phyloP scores from a whole-genome alignment of 2,113 vertebrate species.

The Rhodinocichla rosea region DNA sequence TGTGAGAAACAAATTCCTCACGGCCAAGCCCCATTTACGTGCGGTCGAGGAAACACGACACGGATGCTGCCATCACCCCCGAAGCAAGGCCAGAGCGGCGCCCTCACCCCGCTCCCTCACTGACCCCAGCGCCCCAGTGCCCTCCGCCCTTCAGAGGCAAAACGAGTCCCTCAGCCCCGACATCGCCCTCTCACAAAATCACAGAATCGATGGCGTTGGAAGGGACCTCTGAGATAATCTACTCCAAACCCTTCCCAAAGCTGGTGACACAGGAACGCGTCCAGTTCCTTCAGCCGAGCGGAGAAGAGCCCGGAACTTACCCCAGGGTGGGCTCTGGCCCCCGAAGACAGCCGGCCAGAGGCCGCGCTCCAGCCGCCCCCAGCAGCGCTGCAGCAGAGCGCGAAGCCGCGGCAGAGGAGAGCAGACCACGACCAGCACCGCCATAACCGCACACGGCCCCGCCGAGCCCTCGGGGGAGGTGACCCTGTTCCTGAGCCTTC shows the following conservation, averaged over 20 bases:
- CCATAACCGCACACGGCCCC: background rate
- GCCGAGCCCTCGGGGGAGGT: rapidly evolving
- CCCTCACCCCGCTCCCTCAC: background rate
- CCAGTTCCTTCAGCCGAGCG: background rate
- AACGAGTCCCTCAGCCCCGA: background rate
- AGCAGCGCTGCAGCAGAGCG: background rate
- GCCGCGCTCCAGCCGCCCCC: background rate
- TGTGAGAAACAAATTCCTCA: background rate
- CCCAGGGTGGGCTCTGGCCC: background rate
- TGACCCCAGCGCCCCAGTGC: background rate
- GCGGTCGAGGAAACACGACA: background rate
- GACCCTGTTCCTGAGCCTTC: background rate
- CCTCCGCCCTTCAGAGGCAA: background rate
- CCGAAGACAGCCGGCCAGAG: background rate
- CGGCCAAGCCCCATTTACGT: background rate
- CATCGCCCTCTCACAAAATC: background rate
- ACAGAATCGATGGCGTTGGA: background rate
- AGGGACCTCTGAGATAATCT: background rate
- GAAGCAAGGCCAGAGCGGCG: too few relatives aligned
- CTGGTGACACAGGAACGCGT: background rate
- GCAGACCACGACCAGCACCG: rapidly evolving
- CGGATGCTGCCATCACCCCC: rapidly evolving
- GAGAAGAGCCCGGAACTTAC: background rate
- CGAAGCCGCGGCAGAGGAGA: background rate
- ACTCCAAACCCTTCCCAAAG: background rate